phyloP scores from a whole-genome alignment of 2,888 invertebrate species.

The Hypselothyrea guttata region DNA sequence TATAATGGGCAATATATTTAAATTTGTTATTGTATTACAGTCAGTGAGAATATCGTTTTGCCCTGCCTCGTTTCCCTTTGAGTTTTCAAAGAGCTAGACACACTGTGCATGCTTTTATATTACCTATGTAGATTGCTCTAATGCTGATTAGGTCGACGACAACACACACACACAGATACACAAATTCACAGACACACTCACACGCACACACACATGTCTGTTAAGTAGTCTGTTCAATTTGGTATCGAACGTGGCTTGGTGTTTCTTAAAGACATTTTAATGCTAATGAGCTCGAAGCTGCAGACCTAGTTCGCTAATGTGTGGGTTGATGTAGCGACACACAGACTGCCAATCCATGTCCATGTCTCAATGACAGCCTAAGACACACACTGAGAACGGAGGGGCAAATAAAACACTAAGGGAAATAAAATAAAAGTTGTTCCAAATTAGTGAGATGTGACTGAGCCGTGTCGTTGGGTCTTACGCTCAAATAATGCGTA shows the following conservation, averaged over 20 bases:
- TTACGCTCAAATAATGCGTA: slow-evolving; percentile 73
- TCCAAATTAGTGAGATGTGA: slow-evolving; percentile 77
- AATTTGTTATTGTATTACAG: too few relatives aligned
- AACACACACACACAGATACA: slow-evolving; percentile 26
- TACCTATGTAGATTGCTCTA: slow-evolving; percentile 76
- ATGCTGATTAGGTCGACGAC: slow-evolving; percentile 71
- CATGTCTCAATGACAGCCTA: slow-evolving; percentile 77
- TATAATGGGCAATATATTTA: too few relatives aligned
- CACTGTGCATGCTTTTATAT: slow-evolving; percentile 69
- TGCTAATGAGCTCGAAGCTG: slow-evolving; percentile 76
- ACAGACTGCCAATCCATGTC: slow-evolving; percentile 56
- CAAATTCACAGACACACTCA: slow-evolving; percentile 8
- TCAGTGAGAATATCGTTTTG: too few relatives aligned
- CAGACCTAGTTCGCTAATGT: slow-evolving; percentile 62
- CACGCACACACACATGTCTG: slow-evolving; percentile 3
- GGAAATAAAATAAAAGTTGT: slow-evolving; percentile 63
- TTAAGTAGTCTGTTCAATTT: slow-evolving; percentile 74
- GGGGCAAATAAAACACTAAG: slow-evolving; percentile 9
- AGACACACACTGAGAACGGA: slow-evolving; percentile 56
- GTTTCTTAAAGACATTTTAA: slow-evolving; percentile 77
- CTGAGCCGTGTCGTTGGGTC: slow-evolving; percentile 66
- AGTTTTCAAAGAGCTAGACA: slow-evolving; percentile 20
- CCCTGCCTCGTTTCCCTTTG: slow-evolving; percentile 2
- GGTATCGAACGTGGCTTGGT: slow-evolving; percentile 73
- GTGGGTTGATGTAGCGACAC: slow-evolving; percentile 60